Evolutionary conservation across 1,140 invertebrate genomes (phyloP), one percentile per base, ranked within the genome.

Genomic region (Atta cephalotes): DNA sequence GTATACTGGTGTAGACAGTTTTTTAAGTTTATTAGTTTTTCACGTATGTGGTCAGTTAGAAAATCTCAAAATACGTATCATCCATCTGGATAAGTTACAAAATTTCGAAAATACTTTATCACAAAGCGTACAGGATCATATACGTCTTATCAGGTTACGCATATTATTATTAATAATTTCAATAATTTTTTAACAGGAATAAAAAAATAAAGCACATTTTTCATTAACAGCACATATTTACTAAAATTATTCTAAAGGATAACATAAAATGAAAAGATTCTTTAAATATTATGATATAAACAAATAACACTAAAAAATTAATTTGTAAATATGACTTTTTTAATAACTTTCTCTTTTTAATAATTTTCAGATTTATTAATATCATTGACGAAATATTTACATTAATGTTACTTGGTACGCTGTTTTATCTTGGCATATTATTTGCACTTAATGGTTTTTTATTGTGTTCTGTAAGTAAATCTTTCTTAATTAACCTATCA

Each of bases 91-190:
- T 2, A 28, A 49, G 5, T 88, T 53, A 1, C 7, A 71, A 9
- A 31, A 53, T 25, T 87, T 49, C 12, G 28, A 87, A 14, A n/a
- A 3, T 3, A 5, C 18, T 21, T 56, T 87, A 25, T 21, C n/a
- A 4, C 4, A 28, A 14, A 39, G 3, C n/a, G 2, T 88, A 12
- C 10, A 65, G 28, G 18, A 87, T 65, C 66, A 80, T 49, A 58
- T 65, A 35, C 72, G 66, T n/a, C 74, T 88, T 2, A 58, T 79
- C 49, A 88, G 87, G 85, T 88, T 65, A n/a, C n/a, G 6, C 18
- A 60, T 53, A 39, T 14, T 28, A 28, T 16, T 66, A 16, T 31
- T 66, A 4, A 66, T 66, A 25, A 25, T 18, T 12, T 39, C 39
- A 10, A 45, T 45, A 45, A 45, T 45, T 10, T 45, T 45, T 45